Conservation (phyloP, 2,797 vertebrate genomes). For the Bradypus variegatus region DNA sequence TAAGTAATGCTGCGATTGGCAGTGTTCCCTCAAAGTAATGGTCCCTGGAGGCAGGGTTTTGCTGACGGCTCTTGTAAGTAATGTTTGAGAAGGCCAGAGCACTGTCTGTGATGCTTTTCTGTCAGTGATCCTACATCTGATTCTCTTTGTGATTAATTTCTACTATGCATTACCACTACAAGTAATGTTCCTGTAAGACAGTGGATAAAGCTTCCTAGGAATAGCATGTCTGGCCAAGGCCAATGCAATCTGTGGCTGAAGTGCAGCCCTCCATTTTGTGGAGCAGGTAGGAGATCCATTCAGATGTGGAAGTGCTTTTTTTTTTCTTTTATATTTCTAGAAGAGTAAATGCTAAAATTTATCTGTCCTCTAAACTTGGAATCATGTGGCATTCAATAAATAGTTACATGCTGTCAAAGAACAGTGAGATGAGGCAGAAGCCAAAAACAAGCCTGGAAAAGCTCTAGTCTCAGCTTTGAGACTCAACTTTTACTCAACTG, state of each 20-base stretch:
- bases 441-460: not conserved
- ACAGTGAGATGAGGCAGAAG: not conserved
- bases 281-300: not conserved
- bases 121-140: not conserved
- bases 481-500: not conserved
- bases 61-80: constrained; percentile 43
- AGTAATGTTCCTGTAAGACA: constrained; percentile 30
- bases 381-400: not conserved
- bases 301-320: not conserved
- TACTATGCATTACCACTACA: not conserved
- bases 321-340: not conserved
- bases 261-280: not conserved
- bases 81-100: constrained; percentile 1
- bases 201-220: not conserved
- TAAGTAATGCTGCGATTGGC: constrained; percentile 51
- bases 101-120: constrained; percentile 39
- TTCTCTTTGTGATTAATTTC: constrained; percentile 46
- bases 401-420: not conserved
- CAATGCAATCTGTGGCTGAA: not conserved
- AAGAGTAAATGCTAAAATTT: constrained; percentile 5
- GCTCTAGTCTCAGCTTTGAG: not conserved
- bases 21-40: constrained; percentile 45
- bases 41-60: constrained; percentile 19
- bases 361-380: not conserved
- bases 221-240: not conserved